Percentiles rank a stretch among this genome's conserved stretches.
These are phyloP conservation scores for Drosophila lowei DNA, from an alignment of 1,140 invertebrate species.

Conservation along the genomic window DNA sequence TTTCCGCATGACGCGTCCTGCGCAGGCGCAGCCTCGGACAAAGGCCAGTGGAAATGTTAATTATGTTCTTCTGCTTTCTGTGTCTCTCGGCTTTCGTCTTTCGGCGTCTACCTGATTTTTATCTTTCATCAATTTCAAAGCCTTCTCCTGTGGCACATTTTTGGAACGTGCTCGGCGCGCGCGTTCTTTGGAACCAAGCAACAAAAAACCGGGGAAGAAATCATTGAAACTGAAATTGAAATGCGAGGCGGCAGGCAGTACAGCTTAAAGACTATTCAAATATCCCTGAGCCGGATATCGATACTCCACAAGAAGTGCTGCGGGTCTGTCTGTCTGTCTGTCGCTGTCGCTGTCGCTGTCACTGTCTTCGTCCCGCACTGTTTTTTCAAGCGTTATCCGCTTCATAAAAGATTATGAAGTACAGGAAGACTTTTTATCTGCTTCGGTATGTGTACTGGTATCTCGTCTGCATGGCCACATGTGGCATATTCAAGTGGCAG, in stretches of 20 bases:
- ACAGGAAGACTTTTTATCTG: constrained; percentile 43
- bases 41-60: constrained; percentile 67
- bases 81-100: constrained; percentile 36
- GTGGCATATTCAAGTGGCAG: constrained; percentile 31
- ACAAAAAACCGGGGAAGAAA: constrained; percentile 23
- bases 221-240: constrained; percentile 64
- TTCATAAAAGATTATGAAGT: constrained; percentile 32
- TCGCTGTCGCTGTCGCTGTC: background rate
- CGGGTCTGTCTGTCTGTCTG: constrained; percentile 7
- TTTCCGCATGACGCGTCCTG: constrained; percentile 64
- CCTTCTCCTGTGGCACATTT: constrained; percentile 53
- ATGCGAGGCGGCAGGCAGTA: constrained; percentile 31
- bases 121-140: constrained; percentile 67
- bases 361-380: background rate
- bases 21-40: constrained; percentile 59
- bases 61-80: constrained; percentile 59
- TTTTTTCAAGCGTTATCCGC: constrained; percentile 27
- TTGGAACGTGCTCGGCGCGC: constrained; percentile 78
- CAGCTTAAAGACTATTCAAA: constrained; percentile 55
- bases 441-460: constrained; percentile 10
- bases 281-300: constrained; percentile 70
- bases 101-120: constrained; percentile 76
- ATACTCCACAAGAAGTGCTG: constrained; percentile 57
- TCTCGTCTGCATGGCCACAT: constrained; percentile 44
- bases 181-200: constrained; percentile 42